phyloP scores from a whole-genome alignment of 2,113 vertebrate species.

The Eptesicus fuscus region DNA sequence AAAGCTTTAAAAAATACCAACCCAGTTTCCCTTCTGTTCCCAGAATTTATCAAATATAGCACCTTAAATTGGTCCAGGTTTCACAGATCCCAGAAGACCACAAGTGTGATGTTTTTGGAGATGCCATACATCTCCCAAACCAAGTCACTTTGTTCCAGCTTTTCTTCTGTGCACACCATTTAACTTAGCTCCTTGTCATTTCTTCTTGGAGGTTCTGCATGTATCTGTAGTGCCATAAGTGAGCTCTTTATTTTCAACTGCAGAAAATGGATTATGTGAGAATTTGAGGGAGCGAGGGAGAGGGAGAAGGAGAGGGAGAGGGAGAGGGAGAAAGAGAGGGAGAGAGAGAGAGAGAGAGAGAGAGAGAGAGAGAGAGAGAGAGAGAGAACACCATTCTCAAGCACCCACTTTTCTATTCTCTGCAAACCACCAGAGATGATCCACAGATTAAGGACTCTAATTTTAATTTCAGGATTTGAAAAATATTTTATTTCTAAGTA shows the following conservation, averaged over 20 bases:
- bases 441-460: background rate
- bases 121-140: background rate
- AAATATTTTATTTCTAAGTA: slow-evolving; percentile 17
- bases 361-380: background rate
- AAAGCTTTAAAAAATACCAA: slow-evolving; percentile 43
- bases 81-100: slow-evolving; percentile 1
- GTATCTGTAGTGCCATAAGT: background rate
- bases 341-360: background rate
- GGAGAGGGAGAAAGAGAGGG: background rate
- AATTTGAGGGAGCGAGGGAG: background rate
- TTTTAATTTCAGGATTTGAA: background rate
- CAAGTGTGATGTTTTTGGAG: background rate
- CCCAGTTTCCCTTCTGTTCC: slow-evolving; percentile 8
- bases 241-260: slow-evolving; percentile 10
- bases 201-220: slow-evolving; percentile 2
- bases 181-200: slow-evolving; percentile 38
- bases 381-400: background rate
- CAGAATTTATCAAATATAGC: slow-evolving; percentile 37
- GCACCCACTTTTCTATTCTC: background rate
- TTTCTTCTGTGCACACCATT: slow-evolving; percentile 22
- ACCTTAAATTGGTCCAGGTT: slow-evolving; percentile 43
- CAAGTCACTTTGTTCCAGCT: background rate
- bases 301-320: background rate
- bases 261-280: background rate
- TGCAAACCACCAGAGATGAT: background rate